These are phyloP conservation scores for Morone chrysops DNA, from an alignment of 2,113 vertebrate species.

Conservation along the genomic window DNA sequence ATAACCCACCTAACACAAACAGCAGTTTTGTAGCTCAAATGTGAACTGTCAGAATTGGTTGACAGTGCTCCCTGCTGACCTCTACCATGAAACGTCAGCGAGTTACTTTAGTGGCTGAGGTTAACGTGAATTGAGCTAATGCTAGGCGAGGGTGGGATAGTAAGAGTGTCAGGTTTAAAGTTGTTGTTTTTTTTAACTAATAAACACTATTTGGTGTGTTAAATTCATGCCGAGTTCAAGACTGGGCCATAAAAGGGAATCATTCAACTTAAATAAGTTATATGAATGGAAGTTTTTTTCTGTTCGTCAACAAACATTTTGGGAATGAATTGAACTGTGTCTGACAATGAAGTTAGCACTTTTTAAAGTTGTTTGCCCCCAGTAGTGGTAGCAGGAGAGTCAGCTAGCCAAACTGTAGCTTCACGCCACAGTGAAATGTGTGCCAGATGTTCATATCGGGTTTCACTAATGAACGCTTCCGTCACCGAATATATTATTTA, in stretches of 20 bases:
- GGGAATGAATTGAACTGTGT: too few relatives aligned
- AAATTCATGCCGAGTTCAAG: background rate
- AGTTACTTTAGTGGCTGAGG: background rate
- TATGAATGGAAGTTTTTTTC: background rate
- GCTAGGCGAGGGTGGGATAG: background rate
- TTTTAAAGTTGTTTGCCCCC: background rate
- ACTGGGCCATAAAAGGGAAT: too few relatives aligned
- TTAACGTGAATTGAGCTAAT: background rate
- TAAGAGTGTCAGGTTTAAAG: background rate
- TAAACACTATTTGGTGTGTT: background rate
- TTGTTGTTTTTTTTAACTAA: background rate
- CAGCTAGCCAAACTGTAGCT: background rate
- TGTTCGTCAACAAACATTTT: background rate
- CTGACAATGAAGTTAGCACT: background rate
- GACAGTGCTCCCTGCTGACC: constrained; percentile 15
- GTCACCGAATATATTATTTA: background rate
- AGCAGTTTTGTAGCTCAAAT: background rate
- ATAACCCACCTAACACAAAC: background rate
- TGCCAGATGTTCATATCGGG: constrained; percentile 55
- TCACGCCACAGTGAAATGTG: constrained; percentile 18
- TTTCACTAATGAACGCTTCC: background rate
- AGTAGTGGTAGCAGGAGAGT: background rate
- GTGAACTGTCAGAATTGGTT: background rate
- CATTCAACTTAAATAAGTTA: background rate
- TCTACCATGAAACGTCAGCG: background rate